Percentiles rank a stretch among this genome's conserved stretches.
Evolutionary conservation across 2,888 invertebrate genomes (phyloP).

Genomic region (Phanerotoma sp.): DNA sequence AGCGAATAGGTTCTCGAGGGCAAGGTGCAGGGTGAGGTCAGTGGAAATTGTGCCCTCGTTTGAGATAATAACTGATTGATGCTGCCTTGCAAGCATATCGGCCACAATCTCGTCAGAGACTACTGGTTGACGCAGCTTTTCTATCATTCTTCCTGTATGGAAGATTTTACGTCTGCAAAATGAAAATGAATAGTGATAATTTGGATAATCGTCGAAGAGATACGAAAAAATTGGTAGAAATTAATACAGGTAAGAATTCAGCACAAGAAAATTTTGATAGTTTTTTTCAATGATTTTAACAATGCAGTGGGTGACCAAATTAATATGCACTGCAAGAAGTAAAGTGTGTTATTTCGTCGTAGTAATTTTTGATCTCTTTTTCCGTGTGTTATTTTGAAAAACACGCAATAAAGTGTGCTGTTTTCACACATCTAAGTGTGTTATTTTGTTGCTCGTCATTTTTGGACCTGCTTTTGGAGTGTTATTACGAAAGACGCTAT

Average conservation of each 20-base stretch:
- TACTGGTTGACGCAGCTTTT: slow-evolving; percentile 4
- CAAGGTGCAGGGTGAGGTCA: slow-evolving; percentile 25
- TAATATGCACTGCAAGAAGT: no score
- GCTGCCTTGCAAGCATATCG: not conserved
- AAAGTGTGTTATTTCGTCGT: not conserved
- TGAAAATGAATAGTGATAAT: slow-evolving; percentile 12
- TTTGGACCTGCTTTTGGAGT: no score
- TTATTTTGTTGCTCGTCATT: no score
- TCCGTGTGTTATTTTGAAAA: no score
- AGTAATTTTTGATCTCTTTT: no score
- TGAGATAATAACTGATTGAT: slow-evolving; percentile 18
- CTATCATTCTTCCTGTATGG: not conserved
- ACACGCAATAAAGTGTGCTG: no score
- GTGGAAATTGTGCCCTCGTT: slow-evolving; percentile 25
- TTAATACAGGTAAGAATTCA: slow-evolving; percentile 25
- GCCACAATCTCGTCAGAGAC: no score
- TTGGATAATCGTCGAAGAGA: not conserved
- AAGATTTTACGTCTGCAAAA: not conserved
- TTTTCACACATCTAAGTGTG: no score
- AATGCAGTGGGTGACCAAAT: no score
- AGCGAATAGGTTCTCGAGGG: slow-evolving; percentile 6
- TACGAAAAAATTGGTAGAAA: slow-evolving; percentile 5
- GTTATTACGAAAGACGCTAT: no score
- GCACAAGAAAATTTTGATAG: not conserved
- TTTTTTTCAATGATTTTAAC: slow-evolving; percentile 1